phyloP scores from a whole-genome alignment of 2,888 invertebrate genomes.

The Erpobdella octoculata region DNA sequence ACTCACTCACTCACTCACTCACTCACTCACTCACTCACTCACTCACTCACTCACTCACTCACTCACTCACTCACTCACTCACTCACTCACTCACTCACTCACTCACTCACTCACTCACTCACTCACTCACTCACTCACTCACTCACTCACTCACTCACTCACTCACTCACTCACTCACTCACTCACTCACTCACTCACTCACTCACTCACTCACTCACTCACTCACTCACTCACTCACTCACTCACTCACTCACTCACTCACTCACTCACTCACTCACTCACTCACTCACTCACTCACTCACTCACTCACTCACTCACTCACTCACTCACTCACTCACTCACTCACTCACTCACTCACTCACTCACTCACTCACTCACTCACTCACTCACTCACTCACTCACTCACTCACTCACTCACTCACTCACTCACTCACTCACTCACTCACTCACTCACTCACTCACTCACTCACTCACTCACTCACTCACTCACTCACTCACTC shows the following conservation, averaged over 20 bases:
- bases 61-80: slow-evolving; percentile 16
- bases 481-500: slow-evolving; percentile 7
- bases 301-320: no score
- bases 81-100: slow-evolving; percentile 16
- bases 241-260: no score
- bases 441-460: background rate
- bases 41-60: slow-evolving; percentile 9
- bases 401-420: no score
- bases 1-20: slow-evolving; percentile 14
- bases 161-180: slow-evolving; percentile 33
- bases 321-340: no score
- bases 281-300: no score
- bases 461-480: background rate
- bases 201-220: slow-evolving; percentile 29
- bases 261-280: no score
- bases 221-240: slow-evolving; percentile 16
- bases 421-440: no score
- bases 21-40: background rate
- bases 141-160: slow-evolving; percentile 33
- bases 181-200: slow-evolving; percentile 33
- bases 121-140: background rate
- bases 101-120: slow-evolving; percentile 7
- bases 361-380: no score
- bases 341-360: no score
- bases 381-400: no score